Conservation (phyloP, 2,888 invertebrate genomes). For the Ephialtes manifestator region DNA sequence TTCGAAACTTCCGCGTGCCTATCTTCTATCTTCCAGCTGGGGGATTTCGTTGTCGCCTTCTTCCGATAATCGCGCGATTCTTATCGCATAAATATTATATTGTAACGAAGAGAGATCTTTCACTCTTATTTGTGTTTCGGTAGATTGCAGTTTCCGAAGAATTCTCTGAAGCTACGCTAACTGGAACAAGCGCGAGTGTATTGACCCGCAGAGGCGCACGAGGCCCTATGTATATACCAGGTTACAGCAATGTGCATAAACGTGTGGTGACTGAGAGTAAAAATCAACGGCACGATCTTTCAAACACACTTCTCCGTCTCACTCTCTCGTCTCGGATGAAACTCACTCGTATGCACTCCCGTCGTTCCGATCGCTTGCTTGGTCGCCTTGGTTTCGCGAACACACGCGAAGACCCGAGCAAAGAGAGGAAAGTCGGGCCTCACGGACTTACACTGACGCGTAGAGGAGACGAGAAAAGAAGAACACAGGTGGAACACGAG, state of each 20-base stretch:
- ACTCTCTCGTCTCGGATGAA: not conserved
- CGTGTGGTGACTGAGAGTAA: conserved; percentile 10
- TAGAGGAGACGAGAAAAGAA: conserved; percentile 37
- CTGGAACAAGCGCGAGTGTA: conserved; percentile 74
- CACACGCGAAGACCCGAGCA: conserved; percentile 32
- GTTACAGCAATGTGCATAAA: not conserved
- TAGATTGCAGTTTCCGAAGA: not conserved
- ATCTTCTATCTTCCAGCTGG: conserved; percentile 22
- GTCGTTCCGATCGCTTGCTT: conserved; percentile 22
- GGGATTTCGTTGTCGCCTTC: conserved; percentile 9
- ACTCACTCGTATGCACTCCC: conserved; percentile 14
- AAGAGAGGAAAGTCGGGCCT: conserved; percentile 4
- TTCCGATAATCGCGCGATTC: conserved; percentile 19
- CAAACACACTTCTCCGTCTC: conserved; percentile 27
- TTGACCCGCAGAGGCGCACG: conserved; percentile 81
- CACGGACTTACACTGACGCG: conserved; percentile 35
- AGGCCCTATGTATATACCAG: conserved; percentile 71
- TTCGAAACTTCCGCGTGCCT: conserved; percentile 66
- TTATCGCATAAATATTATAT: not conserved
- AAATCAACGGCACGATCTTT: conserved; percentile 35
- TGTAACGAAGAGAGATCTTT: not conserved
- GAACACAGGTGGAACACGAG: conserved; percentile 60
- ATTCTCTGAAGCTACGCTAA: conserved; percentile 22
- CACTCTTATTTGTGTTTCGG: not conserved
- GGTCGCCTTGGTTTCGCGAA: conserved; percentile 16